These are phyloP conservation scores for Synergus laeviventris DNA, from an alignment of 2,888 invertebrate genomes.

Conservation along the genomic window DNA sequence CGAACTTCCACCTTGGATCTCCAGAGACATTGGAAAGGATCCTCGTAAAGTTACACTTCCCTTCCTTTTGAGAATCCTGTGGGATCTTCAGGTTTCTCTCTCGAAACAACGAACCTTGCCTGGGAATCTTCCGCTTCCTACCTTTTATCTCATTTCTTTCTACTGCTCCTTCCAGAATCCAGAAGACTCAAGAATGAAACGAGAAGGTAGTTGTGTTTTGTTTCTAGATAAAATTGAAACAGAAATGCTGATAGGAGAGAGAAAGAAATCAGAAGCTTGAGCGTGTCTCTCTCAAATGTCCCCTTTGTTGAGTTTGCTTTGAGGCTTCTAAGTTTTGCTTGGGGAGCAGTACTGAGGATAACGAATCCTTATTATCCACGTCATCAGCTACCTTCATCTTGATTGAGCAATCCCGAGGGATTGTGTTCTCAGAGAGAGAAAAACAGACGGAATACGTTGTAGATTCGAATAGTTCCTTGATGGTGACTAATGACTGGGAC, in stretches of 20 bases:
- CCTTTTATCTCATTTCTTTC: background rate
- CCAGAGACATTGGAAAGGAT: slow-evolving; percentile 14
- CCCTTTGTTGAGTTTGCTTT: slow-evolving; percentile 35
- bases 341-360: slow-evolving; percentile 29
- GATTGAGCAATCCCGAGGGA: slow-evolving; percentile 40
- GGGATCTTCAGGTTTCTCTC: slow-evolving; percentile 42
- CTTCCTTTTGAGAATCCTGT: slow-evolving; percentile 42
- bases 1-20: slow-evolving; percentile 19
- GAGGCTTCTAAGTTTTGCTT: slow-evolving; percentile 24
- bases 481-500: slow-evolving; percentile 55
- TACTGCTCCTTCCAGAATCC: background rate
- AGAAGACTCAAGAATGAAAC: slow-evolving; percentile 19
- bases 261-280: slow-evolving; percentile 17
- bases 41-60: slow-evolving; percentile 43
- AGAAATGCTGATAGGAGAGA: background rate
- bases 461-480: slow-evolving; percentile 47
- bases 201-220: slow-evolving; percentile 19
- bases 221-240: slow-evolving; percentile 27
- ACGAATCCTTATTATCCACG: slow-evolving; percentile 45
- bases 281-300: slow-evolving; percentile 24
- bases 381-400: slow-evolving; percentile 42
- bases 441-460: slow-evolving; percentile 22
- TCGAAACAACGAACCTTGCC: slow-evolving; percentile 47
- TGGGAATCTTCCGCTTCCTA: slow-evolving; percentile 42
- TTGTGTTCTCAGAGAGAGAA: background rate